Base-by-base conservation (phyloP, 2,888 invertebrate species). In the Acanthopleura granulata region DNA sequence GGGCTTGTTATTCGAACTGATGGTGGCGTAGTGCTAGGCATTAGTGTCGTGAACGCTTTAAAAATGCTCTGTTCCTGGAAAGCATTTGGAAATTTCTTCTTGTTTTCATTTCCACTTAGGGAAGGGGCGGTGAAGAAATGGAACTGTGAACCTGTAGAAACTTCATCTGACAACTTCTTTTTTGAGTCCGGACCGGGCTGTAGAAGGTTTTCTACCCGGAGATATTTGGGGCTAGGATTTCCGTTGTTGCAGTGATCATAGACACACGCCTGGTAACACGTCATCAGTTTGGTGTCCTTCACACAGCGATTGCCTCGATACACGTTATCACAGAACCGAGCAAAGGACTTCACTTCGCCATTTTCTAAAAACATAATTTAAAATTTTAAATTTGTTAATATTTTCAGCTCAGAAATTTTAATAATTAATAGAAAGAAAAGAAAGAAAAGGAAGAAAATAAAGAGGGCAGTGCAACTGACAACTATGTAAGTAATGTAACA, bases 241-340 rank as follows among this genome's bases (percentile, higher is more conserved):
- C 79, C 80, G 57, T 49, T 50, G 75, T 81, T 81, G 62, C 81
- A 81, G 40, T 80, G 75, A 73, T 81, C 76, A 22, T 18, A 50
- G 0, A 72, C 75, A 77, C 81, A 81, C 12, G 81, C 76, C 69
- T 81, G 75, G 73, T 77, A 81, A 50, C 81, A 81, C 14, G 81
- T 81, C 69, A 81, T 18, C 1, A 79, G 76, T 22, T 74, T 74
- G 49, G 76, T 40, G 72, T 80, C 81, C 22, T 66, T 73, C 61
- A 81, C 74, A 73, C 81, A 81, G n/a, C 74, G 51, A 75, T 81
- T 81, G 12, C 80, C 80, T 0, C 76, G 76, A 16, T 77, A 74
- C 11, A 80, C 75, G 73, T 79, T 76, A 76, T 81, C 81, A 71
- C 81, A 81, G n/a, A 75, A 66, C 18, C 80, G 72, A n/a, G 81